Evolutionary conservation across 1,140 invertebrate genomes (phyloP).

Genomic region (Procambarus virginalis): DNA sequence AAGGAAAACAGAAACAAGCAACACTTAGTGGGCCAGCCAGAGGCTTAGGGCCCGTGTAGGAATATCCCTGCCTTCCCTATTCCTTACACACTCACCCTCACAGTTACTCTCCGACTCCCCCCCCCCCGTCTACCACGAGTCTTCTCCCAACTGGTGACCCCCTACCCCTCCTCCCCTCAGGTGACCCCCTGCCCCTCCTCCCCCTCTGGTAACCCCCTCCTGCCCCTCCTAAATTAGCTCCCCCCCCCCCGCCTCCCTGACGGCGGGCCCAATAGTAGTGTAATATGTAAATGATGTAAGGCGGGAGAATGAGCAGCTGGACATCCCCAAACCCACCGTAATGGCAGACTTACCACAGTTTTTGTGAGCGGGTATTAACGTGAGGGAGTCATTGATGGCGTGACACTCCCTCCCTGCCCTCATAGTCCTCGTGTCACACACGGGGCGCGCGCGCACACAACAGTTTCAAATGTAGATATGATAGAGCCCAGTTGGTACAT

Average conservation of each 20-base stretch:
- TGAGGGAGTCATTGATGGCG: background rate
- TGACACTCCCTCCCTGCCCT: too few relatives aligned
- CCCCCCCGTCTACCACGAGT: too few relatives aligned
- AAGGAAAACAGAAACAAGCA: too few relatives aligned
- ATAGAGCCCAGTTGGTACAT: too few relatives aligned
- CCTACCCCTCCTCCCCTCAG: too few relatives aligned
- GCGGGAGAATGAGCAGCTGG: conserved; percentile 28
- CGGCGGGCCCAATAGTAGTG: conserved; percentile 10
- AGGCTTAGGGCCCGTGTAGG: too few relatives aligned
- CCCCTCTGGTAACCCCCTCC: background rate
- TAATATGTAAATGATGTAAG: conserved; percentile 17
- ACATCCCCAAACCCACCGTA: conserved; percentile 39
- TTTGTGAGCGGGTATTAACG: conserved; percentile 6
- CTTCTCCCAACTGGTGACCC: too few relatives aligned
- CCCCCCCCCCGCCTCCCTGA: background rate
- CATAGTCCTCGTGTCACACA: too few relatives aligned
- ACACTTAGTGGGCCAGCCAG: too few relatives aligned
- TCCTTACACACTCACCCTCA: too few relatives aligned
- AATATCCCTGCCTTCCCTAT: background rate
- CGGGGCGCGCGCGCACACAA: too few relatives aligned
- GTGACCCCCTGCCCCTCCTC: background rate
- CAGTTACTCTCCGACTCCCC: background rate
- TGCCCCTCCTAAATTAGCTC: background rate
- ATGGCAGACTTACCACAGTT: conserved; percentile 25
- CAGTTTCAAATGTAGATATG: too few relatives aligned